These are phyloP conservation scores for Notodonta dromedarius DNA, from an alignment of 2,888 invertebrate genomes.

Conservation along the genomic window DNA sequence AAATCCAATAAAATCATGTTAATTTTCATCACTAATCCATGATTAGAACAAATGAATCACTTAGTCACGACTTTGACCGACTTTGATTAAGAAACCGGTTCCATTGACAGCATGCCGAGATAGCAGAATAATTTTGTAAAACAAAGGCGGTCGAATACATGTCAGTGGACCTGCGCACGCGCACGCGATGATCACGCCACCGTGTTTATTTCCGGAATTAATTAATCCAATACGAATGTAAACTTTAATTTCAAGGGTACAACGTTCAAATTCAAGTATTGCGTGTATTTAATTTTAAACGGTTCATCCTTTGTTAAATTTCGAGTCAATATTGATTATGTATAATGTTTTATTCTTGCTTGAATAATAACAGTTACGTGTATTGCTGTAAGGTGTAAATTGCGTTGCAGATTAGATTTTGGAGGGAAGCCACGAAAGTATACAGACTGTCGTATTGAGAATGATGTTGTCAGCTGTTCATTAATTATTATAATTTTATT, in stretches of 20 bases:
- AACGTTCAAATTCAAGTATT: slow-evolving; percentile 31
- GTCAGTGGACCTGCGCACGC: slow-evolving; percentile 70
- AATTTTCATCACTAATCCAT: not conserved
- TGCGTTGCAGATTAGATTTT: slow-evolving; percentile 35
- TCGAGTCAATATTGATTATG: slow-evolving; percentile 15
- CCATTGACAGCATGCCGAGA: not conserved
- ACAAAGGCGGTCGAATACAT: slow-evolving; percentile 51
- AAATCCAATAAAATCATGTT: not conserved
- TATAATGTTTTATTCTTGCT: slow-evolving; percentile 2
- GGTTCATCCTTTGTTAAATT: slow-evolving; percentile 29
- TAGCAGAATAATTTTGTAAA: slow-evolving; percentile 5
- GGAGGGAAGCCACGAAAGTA: slow-evolving; percentile 50
- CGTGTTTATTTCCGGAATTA: slow-evolving; percentile 55
- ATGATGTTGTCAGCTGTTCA: slow-evolving; percentile 39
- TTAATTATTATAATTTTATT: slow-evolving; percentile 11
- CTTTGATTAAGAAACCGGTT: slow-evolving; percentile 5
- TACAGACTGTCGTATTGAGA: slow-evolving; percentile 25
- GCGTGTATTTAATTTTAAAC: slow-evolving; percentile 18
- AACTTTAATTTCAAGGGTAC: slow-evolving; percentile 44
- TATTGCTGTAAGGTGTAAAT: slow-evolving; percentile 22
- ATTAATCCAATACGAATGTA: slow-evolving; percentile 33
- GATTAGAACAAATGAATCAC: slow-evolving; percentile 7
- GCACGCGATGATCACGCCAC: slow-evolving; percentile 76
- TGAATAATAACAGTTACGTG: slow-evolving; percentile 14
- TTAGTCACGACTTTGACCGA: slow-evolving; percentile 6